phyloP scores from a whole-genome alignment of 2,797 vertebrate species.

The Gymnothorax reevesii region DNA sequence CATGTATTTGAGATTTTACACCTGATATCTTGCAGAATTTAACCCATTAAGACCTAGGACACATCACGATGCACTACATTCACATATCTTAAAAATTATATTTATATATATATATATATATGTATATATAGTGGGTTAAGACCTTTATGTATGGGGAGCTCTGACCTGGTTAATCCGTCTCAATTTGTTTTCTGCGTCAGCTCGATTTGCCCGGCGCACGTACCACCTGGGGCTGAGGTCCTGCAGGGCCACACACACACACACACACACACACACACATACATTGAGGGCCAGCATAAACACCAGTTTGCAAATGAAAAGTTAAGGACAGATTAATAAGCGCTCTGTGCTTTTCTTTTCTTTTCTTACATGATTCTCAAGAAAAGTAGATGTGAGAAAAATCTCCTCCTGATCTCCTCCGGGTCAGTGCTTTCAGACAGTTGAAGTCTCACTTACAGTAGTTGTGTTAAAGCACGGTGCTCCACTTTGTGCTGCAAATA shows the following conservation, averaged over 20 bases:
- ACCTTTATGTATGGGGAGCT: neutral
- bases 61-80: no score
- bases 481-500: neutral
- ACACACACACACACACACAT: constrained; percentile 9
- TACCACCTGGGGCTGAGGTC: constrained; percentile 80
- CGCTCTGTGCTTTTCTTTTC: neutral
- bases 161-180: constrained; percentile 81
- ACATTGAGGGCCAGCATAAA: neutral
- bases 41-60: no score
- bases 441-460: neutral
- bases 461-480: neutral
- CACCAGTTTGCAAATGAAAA: neutral
- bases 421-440: neutral
- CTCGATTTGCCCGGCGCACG: constrained; percentile 75
- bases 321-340: neutral
- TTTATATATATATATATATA: no score
- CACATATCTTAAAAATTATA: no score
- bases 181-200: constrained; percentile 84
- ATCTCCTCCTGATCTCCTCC: neutral
- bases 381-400: neutral
- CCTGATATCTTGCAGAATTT: no score
- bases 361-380: neutral
- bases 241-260: constrained; percentile 49
- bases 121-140: no score
- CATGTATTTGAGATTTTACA: no score